Evolutionary conservation across 2,797 vertebrate species (phyloP).

Genomic region (Rhinogobio ventralis): DNA sequence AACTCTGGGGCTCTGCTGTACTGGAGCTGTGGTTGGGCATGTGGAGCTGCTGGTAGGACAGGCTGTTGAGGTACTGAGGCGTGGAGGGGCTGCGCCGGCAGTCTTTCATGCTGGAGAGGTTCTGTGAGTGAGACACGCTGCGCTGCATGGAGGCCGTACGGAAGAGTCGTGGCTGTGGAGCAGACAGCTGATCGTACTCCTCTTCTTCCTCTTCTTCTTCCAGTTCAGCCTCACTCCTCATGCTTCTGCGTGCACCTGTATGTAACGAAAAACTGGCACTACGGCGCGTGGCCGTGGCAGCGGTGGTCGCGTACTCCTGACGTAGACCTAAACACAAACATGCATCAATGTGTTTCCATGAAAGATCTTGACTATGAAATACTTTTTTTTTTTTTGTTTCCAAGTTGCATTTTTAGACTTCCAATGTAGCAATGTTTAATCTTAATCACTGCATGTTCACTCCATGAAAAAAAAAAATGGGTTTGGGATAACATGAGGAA

Average conservation of each 20-base stretch:
- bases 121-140: slow-evolving; percentile 92
- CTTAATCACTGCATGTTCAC: neutral
- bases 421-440: neutral
- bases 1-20: slow-evolving; percentile 76
- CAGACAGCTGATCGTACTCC: slow-evolving; percentile 92
- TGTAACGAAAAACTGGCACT: slow-evolving; percentile 88
- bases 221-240: slow-evolving; percentile 89
- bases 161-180: slow-evolving; percentile 92
- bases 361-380: neutral
- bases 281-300: slow-evolving; percentile 86
- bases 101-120: slow-evolving; percentile 94
- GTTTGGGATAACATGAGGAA: neutral
- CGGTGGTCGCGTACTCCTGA: slow-evolving; percentile 96
- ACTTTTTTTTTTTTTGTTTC: neutral
- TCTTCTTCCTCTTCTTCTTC: slow-evolving; percentile 93
- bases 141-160: slow-evolving; percentile 91
- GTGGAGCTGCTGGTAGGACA: slow-evolving; percentile 82
- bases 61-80: slow-evolving; percentile 85
- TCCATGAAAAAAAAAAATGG: neutral
- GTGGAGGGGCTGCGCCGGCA: slow-evolving; percentile 87
- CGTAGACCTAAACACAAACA: slow-evolving; percentile 85
- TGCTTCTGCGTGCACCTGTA: slow-evolving; percentile 85
- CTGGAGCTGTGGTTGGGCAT: slow-evolving; percentile 75
- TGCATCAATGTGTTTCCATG: neutral
- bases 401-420: neutral